Evolutionary conservation across 2,113 vertebrate species (phyloP).

Genomic region (Brachypteracias leptosomus): DNA sequence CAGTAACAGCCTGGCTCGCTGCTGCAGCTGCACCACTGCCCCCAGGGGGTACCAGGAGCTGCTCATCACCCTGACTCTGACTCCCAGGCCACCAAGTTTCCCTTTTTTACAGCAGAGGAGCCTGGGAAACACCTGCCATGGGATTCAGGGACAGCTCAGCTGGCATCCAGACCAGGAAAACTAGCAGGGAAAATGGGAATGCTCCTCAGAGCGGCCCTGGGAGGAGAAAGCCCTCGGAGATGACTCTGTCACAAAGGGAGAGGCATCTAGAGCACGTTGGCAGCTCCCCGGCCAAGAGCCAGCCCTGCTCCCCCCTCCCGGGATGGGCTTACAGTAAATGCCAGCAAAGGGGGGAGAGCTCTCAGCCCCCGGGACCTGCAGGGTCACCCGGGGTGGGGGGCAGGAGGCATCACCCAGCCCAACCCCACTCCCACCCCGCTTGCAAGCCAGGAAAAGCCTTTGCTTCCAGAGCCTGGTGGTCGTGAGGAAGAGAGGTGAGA

Average conservation of each 20-base stretch:
- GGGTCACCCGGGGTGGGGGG: rapidly evolving
- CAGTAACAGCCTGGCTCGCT: background rate
- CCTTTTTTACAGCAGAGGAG: background rate
- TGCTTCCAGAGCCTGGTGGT: background rate
- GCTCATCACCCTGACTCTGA: background rate
- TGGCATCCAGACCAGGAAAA: background rate
- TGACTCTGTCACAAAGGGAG: background rate
- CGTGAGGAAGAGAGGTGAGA: background rate
- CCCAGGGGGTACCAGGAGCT: background rate
- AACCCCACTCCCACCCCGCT: too few relatives aligned
- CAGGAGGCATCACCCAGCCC: too few relatives aligned
- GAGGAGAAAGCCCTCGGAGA: background rate
- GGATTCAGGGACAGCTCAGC: background rate
- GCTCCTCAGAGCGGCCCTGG: background rate
- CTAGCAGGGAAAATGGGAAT: background rate
- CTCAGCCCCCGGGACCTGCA: background rate
- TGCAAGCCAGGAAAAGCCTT: too few relatives aligned
- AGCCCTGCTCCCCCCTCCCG: background rate
- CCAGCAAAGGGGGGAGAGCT: background rate
- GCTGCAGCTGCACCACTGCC: background rate
- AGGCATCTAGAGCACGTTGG: constrained; percentile 37
- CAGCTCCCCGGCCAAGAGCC: background rate
- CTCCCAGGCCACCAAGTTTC: background rate
- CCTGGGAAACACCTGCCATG: background rate
- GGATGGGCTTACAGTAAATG: constrained; percentile 53